Percentiles rank a stretch among this genome's conserved stretches.
These are phyloP conservation scores for Schizothorax lantsangensis DNA, from an alignment of 2,797 vertebrate genomes.

Conservation along the genomic window DNA sequence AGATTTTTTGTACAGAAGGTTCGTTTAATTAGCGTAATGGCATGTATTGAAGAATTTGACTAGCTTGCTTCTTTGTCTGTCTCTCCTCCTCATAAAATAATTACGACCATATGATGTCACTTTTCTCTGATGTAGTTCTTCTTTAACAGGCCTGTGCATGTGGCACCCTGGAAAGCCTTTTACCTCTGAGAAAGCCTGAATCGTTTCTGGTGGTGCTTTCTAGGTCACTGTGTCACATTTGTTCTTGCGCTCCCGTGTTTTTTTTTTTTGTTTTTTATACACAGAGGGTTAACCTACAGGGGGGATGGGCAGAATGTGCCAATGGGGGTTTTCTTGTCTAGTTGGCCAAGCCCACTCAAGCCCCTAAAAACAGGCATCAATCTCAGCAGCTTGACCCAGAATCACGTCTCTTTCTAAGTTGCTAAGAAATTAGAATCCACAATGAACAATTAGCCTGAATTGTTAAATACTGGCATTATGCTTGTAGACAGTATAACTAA, in stretches of 20 bases:
- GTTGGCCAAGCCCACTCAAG: slow-evolving; percentile 57
- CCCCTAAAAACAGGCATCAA: slow-evolving; percentile 47
- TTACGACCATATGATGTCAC: slow-evolving; percentile 21
- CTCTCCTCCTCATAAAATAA: slow-evolving; percentile 59
- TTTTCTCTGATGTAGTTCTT: neutral
- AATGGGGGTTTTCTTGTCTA: slow-evolving; percentile 47
- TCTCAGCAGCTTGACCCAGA: slow-evolving; percentile 56
- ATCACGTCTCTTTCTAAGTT: slow-evolving; percentile 36
- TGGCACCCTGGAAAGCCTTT: slow-evolving; percentile 71
- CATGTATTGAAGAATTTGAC: neutral
- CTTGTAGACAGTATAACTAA: neutral
- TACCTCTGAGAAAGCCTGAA: slow-evolving; percentile 72
- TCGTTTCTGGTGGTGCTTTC: slow-evolving; percentile 74
- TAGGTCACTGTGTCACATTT: slow-evolving; percentile 79
- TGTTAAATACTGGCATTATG: neutral
- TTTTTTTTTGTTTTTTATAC: neutral
- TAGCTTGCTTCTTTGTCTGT: slow-evolving; percentile 61
- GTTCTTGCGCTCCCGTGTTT: slow-evolving; percentile 54
- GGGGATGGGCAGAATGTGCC: slow-evolving; percentile 36
- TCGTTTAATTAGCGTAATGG: slow-evolving; percentile 9
- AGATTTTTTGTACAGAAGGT: slow-evolving; percentile 16
- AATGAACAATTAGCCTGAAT: slow-evolving; percentile 37
- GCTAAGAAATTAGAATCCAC: slow-evolving; percentile 32
- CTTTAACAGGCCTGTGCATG: slow-evolving; percentile 42
- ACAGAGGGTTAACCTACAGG: slow-evolving; percentile 43